Conservation (phyloP, 2,888 invertebrate genomes). For the Trachelus tabidus region DNA sequence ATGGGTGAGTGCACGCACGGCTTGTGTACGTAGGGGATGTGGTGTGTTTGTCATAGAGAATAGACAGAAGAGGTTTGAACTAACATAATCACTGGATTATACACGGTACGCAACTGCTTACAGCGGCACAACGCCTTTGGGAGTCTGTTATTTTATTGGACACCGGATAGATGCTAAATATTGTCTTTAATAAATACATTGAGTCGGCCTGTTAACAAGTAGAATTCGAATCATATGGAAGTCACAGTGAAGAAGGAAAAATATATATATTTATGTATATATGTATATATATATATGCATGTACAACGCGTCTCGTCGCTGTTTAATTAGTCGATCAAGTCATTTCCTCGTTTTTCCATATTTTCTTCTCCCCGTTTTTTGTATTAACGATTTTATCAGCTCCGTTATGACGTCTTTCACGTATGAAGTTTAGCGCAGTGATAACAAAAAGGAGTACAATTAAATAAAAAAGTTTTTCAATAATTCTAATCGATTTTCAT, state of each 20-base stretch:
- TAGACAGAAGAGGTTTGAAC: constrained; percentile 1
- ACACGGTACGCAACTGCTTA: not conserved
- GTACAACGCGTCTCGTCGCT: not conserved
- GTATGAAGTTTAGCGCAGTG: not conserved
- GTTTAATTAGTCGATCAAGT: not conserved
- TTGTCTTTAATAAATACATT: constrained; percentile 4
- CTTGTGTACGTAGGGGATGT: not conserved
- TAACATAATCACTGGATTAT: constrained; percentile 8
- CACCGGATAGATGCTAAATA: not conserved
- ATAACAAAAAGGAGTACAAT: not conserved
- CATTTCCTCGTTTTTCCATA: not conserved
- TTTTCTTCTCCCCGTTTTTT: not conserved
- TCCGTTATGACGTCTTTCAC: not conserved
- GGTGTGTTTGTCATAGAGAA: not conserved
- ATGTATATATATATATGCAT: not conserved
- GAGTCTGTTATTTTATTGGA: not conserved
- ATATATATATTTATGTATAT: not conserved
- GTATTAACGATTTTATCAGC: not conserved
- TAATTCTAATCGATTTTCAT: not conserved
- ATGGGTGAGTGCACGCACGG: not conserved
- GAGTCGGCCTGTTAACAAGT: constrained; percentile 6
- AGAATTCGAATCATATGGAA: constrained; percentile 4
- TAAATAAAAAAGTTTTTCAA: not conserved
- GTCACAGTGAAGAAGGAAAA: constrained; percentile 5
- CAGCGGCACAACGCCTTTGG: not conserved